These are phyloP conservation scores for Coracias cyanogaster DNA, from an alignment of 2,797 vertebrate genomes.

Conservation along the genomic window DNA sequence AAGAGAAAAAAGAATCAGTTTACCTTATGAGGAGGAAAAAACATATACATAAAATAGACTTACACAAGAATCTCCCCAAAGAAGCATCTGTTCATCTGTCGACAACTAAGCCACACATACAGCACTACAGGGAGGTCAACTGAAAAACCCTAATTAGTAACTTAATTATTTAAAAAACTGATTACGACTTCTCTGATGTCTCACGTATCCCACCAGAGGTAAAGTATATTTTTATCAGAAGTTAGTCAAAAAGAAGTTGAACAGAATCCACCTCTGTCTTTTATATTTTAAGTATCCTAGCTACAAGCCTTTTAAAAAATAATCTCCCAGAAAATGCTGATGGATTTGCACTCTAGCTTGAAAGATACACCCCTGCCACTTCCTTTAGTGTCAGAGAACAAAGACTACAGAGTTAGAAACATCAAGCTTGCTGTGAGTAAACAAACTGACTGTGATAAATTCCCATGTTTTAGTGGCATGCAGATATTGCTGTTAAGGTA, in stretches of 20 bases:
- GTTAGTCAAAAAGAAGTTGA: not conserved
- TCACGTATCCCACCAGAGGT: fast-evolving
- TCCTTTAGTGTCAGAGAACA: not conserved
- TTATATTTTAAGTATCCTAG: not conserved
- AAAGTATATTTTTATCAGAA: not conserved
- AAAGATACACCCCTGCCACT: not conserved
- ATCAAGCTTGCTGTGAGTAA: not conserved
- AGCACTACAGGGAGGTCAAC: not conserved
- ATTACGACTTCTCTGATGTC: not conserved
- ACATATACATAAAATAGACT: not conserved
- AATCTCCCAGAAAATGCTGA: not conserved
- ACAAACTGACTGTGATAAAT: not conserved
- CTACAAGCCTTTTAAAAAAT: not conserved
- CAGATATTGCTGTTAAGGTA: not conserved
- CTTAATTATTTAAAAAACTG: not conserved
- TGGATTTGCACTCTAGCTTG: not conserved
- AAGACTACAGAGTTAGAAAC: not conserved
- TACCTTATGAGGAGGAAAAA: not conserved
- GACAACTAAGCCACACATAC: not conserved
- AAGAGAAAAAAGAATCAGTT: not conserved
- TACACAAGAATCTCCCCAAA: not conserved
- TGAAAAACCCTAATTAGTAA: not conserved
- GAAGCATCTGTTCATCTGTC: not conserved
- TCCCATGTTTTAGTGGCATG: not conserved
- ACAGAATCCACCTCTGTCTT: not conserved